Conservation (phyloP, 2,797 vertebrate species). For the Corythornis leucogaster region DNA sequence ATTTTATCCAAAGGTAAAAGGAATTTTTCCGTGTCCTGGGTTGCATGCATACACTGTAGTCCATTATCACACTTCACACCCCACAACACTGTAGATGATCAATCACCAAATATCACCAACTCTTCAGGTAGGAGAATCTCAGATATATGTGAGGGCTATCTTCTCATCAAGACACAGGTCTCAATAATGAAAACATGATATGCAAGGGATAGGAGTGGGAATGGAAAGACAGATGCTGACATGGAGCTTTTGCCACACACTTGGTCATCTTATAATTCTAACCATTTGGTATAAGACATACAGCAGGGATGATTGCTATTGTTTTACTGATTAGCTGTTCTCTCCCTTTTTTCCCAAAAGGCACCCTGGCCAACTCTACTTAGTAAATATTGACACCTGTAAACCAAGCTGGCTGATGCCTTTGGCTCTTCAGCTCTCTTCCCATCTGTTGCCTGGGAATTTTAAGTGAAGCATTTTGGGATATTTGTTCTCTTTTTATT, state of each 20-base stretch:
- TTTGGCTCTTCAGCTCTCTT: slow-evolving; percentile 78
- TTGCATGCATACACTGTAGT: slow-evolving; percentile 22
- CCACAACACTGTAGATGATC: background rate
- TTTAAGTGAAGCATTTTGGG: slow-evolving; percentile 81
- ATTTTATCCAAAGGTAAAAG: slow-evolving; percentile 11
- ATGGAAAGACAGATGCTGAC: slow-evolving; percentile 73
- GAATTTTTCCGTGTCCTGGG: slow-evolving; percentile 27
- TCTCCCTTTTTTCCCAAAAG: slow-evolving; percentile 76
- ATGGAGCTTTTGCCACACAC: slow-evolving; percentile 59
- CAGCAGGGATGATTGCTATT: slow-evolving; percentile 79
- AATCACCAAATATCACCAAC: slow-evolving; percentile 54
- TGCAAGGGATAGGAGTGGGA: background rate
- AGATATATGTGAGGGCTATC: slow-evolving; percentile 6
- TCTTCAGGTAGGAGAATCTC: slow-evolving; percentile 31
- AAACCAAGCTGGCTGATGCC: slow-evolving; percentile 83
- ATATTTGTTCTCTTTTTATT: slow-evolving; percentile 79
- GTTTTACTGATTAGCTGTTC: slow-evolving; percentile 82
- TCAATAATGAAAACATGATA: slow-evolving; percentile 64
- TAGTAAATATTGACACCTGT: slow-evolving; percentile 89
- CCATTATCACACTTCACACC: slow-evolving; percentile 40
- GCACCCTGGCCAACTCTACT: slow-evolving; percentile 75
- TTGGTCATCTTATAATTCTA: slow-evolving; percentile 75
- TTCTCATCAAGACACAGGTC: slow-evolving; percentile 51
- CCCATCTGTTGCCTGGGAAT: slow-evolving; percentile 88
- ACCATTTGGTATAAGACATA: slow-evolving; percentile 71